phyloP scores from a whole-genome alignment of 1,140 invertebrate species.

The Leptinotarsa texana region DNA sequence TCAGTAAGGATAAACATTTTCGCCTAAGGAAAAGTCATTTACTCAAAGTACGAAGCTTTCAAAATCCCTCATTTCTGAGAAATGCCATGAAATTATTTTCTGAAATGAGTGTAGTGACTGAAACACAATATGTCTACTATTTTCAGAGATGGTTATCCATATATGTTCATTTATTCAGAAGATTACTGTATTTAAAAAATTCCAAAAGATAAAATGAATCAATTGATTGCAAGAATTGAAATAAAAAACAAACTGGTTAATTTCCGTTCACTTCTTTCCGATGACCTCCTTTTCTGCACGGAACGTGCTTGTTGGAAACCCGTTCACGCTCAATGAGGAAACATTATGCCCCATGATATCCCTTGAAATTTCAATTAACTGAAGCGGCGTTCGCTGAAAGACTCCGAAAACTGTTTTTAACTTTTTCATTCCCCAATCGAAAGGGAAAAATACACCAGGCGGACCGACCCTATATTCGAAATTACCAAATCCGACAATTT shows the following conservation, averaged over 20 bases:
- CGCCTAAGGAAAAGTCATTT: too few species aligned
- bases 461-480: neutral
- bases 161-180: too few species aligned
- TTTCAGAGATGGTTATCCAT: too few species aligned
- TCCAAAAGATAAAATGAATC: too few species aligned
- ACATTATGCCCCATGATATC: conserved; percentile 6
- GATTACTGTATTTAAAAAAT: too few species aligned
- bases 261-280: neutral
- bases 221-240: too few species aligned
- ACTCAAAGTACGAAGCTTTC: too few species aligned
- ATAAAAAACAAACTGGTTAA: neutral
- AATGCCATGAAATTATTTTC: too few species aligned
- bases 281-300: neutral
- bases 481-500: conserved; percentile 6
- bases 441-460: neutral
- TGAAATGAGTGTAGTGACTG: too few species aligned
- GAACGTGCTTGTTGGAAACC: neutral
- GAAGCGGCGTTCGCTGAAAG: neutral
- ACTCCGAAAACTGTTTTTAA: neutral
- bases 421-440: neutral
- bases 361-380: conserved; percentile 3
- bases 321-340: neutral
- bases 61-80: too few species aligned
- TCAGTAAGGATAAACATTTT: too few species aligned
- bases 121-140: too few species aligned